Percentiles rank a stretch among this genome's conserved stretches.
Evolutionary conservation across 2,113 vertebrate species (phyloP).

Genomic region (Festucalex cinctus): DNA sequence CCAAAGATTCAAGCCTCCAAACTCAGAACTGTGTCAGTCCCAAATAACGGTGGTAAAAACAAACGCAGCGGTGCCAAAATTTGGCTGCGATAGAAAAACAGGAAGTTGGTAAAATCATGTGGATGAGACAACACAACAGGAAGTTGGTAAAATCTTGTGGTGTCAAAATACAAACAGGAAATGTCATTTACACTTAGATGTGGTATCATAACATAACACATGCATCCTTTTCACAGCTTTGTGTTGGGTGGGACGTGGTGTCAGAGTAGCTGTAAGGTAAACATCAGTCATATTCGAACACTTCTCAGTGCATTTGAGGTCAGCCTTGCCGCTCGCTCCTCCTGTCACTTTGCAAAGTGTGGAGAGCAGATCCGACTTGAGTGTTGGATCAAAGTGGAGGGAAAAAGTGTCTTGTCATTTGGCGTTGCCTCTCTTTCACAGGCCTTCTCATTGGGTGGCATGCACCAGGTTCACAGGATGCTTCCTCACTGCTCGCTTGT

Average conservation of each 20-base stretch:
- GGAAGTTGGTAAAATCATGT: background rate
- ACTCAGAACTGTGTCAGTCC: no score
- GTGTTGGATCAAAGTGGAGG: slow-evolving; percentile 20
- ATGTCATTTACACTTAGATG: background rate
- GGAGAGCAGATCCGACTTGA: slow-evolving; percentile 28
- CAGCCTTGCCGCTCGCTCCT: background rate
- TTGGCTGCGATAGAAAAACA: background rate
- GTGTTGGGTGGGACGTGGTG: background rate
- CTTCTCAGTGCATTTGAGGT: background rate
- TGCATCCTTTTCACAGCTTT: background rate
- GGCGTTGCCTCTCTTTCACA: background rate
- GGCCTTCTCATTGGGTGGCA: background rate
- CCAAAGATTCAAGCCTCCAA: no score
- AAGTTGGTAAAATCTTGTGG: no score
- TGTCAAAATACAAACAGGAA: background rate
- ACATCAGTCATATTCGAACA: background rate
- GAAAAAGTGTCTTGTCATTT: slow-evolving; percentile 6
- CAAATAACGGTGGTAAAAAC: no score
- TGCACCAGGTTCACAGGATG: slow-evolving; percentile 1
- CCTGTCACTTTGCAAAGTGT: slow-evolving; percentile 12
- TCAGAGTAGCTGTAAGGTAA: background rate
- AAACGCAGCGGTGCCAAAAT: no score
- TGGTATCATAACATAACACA: background rate
- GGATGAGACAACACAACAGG: background rate
- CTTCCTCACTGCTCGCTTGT: slow-evolving; percentile 22